These are phyloP conservation scores for Phenacoccus solenopsis DNA, from an alignment of 1,140 invertebrate genomes.

Conservation along the genomic window DNA sequence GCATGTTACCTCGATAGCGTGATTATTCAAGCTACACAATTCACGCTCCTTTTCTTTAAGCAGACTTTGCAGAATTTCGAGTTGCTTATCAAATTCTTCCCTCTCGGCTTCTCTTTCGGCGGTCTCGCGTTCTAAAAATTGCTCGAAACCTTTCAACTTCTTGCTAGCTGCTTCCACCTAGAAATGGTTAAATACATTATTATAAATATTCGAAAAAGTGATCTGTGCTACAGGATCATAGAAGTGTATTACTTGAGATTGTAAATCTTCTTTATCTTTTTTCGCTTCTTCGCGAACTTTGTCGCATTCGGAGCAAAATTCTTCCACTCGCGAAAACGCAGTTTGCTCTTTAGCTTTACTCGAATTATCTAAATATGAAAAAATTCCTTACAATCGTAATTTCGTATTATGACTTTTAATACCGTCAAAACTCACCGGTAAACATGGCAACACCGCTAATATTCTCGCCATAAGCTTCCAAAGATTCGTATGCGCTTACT, in stretches of 20 bases:
- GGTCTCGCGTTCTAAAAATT: constrained; percentile 68
- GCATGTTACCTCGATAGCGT: background rate
- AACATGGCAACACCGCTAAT: too few relatives aligned
- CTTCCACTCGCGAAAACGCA: constrained; percentile 32
- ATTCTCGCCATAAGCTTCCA: constrained; percentile 29
- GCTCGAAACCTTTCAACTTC: constrained; percentile 52
- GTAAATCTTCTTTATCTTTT: constrained; percentile 52
- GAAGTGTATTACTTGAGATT: constrained; percentile 46
- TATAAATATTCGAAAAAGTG: background rate
- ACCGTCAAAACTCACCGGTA: too few relatives aligned
- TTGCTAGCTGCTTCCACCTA: constrained; percentile 69
- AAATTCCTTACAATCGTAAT: too few relatives aligned
- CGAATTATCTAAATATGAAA: too few relatives aligned
- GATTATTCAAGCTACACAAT: background rate
- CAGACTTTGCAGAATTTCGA: constrained; percentile 44
- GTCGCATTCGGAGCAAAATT: constrained; percentile 45
- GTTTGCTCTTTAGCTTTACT: too few relatives aligned
- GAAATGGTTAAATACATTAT: background rate
- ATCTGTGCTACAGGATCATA: background rate
- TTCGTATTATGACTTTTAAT: too few relatives aligned
- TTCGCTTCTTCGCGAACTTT: constrained; percentile 47
- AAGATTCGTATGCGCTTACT: background rate
- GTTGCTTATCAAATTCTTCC: constrained; percentile 54
- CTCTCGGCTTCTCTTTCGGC: constrained; percentile 60
- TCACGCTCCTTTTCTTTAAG: constrained; percentile 42